phyloP scores from a whole-genome alignment of 2,113 vertebrate species.

The Myocastor coypus region DNA sequence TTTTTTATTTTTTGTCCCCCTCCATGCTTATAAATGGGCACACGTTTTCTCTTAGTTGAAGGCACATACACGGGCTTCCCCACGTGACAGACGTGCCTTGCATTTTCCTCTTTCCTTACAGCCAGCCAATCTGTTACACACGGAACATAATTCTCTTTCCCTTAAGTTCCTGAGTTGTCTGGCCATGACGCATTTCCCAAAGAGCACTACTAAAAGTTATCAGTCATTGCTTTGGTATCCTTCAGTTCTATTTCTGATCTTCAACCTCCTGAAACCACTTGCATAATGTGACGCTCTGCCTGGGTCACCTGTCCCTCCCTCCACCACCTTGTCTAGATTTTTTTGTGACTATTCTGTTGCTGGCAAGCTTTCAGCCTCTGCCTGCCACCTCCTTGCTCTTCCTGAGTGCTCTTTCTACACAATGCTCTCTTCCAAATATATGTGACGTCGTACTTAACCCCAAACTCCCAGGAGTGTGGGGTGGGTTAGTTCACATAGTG shows the following conservation, averaged over 20 bases:
- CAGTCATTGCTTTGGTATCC: background rate
- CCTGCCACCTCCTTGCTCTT: background rate
- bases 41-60: background rate
- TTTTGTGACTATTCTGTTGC: background rate
- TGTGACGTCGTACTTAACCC: background rate
- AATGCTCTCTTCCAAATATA: background rate
- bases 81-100: background rate
- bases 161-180: constrained; percentile 19
- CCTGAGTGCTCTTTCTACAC: background rate
- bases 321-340: background rate
- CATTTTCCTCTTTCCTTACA: background rate
- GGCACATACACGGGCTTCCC: background rate
- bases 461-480: background rate
- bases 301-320: too few relatives aligned
- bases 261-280: background rate
- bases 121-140: too few relatives aligned
- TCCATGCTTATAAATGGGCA: background rate
- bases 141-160: background rate
- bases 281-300: background rate
- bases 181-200: background rate
- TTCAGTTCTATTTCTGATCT: constrained; percentile 51
- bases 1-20: background rate
- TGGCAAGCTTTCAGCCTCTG: background rate
- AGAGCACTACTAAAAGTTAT: constrained; percentile 25
- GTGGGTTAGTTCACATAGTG: background rate